phyloP scores from a whole-genome alignment of 2,113 vertebrate genomes.

The Melozone crissalis region DNA sequence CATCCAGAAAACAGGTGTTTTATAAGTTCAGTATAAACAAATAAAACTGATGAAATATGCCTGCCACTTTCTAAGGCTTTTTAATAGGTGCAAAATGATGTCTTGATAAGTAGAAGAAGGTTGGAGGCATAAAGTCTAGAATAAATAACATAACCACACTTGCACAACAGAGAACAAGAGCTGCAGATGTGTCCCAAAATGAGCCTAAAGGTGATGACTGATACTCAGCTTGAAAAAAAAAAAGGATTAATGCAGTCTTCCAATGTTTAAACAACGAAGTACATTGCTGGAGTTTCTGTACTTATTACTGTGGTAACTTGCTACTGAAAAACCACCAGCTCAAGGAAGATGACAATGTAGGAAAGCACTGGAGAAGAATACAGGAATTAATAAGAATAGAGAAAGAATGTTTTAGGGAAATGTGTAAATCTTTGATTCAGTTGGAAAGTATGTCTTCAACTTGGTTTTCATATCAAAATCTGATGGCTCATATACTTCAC shows the following conservation, averaged over 20 bases:
- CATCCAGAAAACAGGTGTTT: not conserved
- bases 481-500: not conserved
- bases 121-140: not conserved
- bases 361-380: not conserved
- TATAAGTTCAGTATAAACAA: not conserved
- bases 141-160: not conserved
- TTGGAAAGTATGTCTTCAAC: not conserved
- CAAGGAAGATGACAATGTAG: not conserved
- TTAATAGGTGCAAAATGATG: not conserved
- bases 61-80: not conserved
- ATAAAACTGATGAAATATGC: not conserved
- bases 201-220: not conserved
- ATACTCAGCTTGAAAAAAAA: not conserved
- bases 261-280: not conserved
- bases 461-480: not conserved
- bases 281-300: not conserved
- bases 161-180: not conserved
- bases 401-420: not conserved
- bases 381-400: not conserved
- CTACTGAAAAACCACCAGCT: not conserved
- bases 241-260: not conserved
- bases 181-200: not conserved
- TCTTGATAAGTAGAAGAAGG: not conserved
- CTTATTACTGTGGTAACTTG: not conserved
- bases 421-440: not conserved